phyloP scores from a whole-genome alignment of 2,888 invertebrate genomes.

The Cephus pulcher region DNA sequence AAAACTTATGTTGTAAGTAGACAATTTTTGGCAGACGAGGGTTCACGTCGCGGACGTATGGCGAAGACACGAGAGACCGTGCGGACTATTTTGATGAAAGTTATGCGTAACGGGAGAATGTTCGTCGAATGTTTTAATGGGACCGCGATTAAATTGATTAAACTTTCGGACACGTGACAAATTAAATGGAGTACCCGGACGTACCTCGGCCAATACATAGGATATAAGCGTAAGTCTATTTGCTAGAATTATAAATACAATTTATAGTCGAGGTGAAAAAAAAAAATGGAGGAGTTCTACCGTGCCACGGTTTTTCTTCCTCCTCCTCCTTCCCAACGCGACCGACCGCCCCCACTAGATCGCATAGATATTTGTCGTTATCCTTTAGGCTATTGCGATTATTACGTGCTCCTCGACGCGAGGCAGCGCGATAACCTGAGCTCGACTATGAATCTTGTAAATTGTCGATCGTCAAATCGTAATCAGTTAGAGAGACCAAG shows the following conservation, averaged over 20 bases:
- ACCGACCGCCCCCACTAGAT: neutral
- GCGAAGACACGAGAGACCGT: neutral
- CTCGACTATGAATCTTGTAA: neutral
- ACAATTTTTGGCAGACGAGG: constrained; percentile 28
- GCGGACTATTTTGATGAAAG: neutral
- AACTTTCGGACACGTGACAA: neutral
- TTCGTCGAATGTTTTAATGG: neutral
- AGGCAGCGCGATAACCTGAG: neutral
- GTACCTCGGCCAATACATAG: constrained; percentile 8
- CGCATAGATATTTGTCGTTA: neutral
- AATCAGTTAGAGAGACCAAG: neutral
- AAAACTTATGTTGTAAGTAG: constrained; percentile 38
- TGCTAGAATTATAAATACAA: constrained; percentile 11
- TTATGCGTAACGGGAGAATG: neutral
- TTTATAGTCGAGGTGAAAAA: constrained; percentile 8
- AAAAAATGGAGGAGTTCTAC: neutral
- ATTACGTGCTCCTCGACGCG: neutral
- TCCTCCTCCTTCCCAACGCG: neutral
- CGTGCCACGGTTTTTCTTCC: neutral
- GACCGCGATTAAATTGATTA: neutral
- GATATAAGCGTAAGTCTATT: constrained; percentile 5
- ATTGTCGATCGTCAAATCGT: neutral
- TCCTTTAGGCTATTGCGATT: neutral
- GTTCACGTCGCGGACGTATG: neutral
- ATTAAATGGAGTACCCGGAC: neutral